Percentiles rank a stretch among this genome's conserved stretches.
Evolutionary conservation across 2,797 vertebrate genomes (phyloP).

Genomic region (Limosa lapponica): DNA sequence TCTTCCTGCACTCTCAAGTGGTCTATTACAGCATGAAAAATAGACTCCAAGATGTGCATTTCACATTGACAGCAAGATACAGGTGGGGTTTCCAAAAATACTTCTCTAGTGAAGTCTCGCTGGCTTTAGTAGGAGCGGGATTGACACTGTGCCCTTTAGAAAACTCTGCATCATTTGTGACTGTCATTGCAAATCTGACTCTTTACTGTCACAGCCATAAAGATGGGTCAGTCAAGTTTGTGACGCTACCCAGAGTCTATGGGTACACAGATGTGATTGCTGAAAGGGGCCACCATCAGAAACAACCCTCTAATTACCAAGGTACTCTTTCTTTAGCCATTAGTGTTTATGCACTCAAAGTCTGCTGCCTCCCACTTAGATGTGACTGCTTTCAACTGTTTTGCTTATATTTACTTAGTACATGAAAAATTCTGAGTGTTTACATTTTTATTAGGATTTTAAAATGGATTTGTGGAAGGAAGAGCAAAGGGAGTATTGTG

Average conservation of each 20-base stretch:
- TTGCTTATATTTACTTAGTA: background rate
- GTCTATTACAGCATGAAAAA: background rate
- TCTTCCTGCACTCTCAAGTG: background rate
- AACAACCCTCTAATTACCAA: background rate
- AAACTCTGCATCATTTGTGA: background rate
- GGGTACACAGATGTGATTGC: background rate
- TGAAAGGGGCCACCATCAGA: background rate
- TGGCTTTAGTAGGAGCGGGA: background rate
- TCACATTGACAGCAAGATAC: background rate
- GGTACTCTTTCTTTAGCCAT: background rate
- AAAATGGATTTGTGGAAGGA: background rate
- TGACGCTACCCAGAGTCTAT: fast-evolving
- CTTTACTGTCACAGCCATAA: fast-evolving
- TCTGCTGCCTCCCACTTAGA: background rate
- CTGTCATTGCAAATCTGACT: background rate
- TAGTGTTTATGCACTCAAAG: background rate
- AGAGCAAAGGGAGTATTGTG: background rate
- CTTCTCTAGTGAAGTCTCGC: background rate
- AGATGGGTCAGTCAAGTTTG: fast-evolving
- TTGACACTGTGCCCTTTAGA: background rate
- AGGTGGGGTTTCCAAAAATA: background rate
- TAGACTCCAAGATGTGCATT: background rate
- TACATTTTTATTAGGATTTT: background rate
- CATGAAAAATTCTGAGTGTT: background rate
- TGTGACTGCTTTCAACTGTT: background rate